A percentile compares a stretch with the other conserved stretches of the same genome.
Conservation (phyloP, 1,140 invertebrate species). For the Leptoteleia sp. region DNA sequence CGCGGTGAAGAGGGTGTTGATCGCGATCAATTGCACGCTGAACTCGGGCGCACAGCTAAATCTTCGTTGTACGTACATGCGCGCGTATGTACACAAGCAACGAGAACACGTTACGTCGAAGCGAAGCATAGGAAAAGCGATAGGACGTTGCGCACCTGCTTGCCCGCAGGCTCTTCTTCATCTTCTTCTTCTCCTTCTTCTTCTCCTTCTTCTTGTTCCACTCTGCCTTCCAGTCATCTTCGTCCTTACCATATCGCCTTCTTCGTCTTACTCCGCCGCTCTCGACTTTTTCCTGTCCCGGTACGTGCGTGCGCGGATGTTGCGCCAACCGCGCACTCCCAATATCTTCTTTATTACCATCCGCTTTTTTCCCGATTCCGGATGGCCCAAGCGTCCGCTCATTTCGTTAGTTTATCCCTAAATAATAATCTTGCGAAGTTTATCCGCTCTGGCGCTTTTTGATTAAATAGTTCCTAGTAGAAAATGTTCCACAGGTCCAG, state of each 20-base stretch:
- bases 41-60: conserved; percentile 47
- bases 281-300: too few relatives aligned
- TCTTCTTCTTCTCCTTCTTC: conserved; percentile 7
- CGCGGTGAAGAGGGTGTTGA: conserved; percentile 63
- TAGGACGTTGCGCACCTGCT: conserved; percentile 66
- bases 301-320: conserved; percentile 11
- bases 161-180: conserved; percentile 56
- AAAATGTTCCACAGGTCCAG: too few relatives aligned
- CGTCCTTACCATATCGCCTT: not conserved
- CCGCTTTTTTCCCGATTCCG: conserved; percentile 14
- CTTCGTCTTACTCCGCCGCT: conserved; percentile 15
- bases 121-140: conserved; percentile 52
- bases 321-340: conserved; percentile 25
- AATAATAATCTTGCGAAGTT: conserved; percentile 26
- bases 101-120: conserved; percentile 59
- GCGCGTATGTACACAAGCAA: conserved; percentile 46
- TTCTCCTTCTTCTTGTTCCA: conserved; percentile 2
- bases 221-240: not conserved
- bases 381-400: not conserved
- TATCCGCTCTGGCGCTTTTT: conserved; percentile 3
- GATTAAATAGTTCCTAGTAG: conserved; percentile 35
- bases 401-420: conserved; percentile 6
- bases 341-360: conserved; percentile 43
- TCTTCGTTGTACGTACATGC: conserved; percentile 44
- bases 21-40: conserved; percentile 65